phyloP scores from a whole-genome alignment of 2,888 invertebrate genomes.

The Tupiocoris notatus region DNA sequence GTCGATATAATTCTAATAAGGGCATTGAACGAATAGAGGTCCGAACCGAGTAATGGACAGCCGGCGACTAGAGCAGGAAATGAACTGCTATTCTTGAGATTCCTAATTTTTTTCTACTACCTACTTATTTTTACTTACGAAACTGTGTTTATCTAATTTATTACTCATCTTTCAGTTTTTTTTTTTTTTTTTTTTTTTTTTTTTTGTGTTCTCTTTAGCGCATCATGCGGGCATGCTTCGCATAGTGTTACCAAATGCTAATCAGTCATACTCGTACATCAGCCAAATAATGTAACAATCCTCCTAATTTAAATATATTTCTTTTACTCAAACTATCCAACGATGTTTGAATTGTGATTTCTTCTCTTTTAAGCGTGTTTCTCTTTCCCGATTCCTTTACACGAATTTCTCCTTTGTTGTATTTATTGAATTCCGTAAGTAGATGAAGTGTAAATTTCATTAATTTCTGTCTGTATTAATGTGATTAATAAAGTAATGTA shows the following conservation, averaged over 20 bases:
- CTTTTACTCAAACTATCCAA: not conserved
- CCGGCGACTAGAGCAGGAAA: not conserved
- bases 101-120: not conserved
- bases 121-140: not conserved
- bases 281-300: conserved; percentile 23
- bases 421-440: conserved; percentile 15
- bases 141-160: not conserved
- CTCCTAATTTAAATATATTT: conserved; percentile 13
- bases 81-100: not conserved
- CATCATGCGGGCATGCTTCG: conserved; percentile 20
- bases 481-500: conserved; percentile 34
- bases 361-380: not conserved
- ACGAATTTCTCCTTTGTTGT: not conserved
- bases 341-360: conserved; percentile 26
- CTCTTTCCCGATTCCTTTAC: not conserved
- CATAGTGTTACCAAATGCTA: conserved; percentile 38
- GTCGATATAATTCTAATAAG: no score
- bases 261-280: conserved; percentile 18
- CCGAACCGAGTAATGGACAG: no score
- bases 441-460: conserved; percentile 11
- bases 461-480: conserved; percentile 28
- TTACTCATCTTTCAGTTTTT: not conserved
- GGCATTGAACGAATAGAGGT: no score
- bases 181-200: not conserved
- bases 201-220: conserved; percentile 24